These are phyloP conservation scores for Hermetia illucens DNA, from an alignment of 1,140 invertebrate genomes.

Conservation along the genomic window DNA sequence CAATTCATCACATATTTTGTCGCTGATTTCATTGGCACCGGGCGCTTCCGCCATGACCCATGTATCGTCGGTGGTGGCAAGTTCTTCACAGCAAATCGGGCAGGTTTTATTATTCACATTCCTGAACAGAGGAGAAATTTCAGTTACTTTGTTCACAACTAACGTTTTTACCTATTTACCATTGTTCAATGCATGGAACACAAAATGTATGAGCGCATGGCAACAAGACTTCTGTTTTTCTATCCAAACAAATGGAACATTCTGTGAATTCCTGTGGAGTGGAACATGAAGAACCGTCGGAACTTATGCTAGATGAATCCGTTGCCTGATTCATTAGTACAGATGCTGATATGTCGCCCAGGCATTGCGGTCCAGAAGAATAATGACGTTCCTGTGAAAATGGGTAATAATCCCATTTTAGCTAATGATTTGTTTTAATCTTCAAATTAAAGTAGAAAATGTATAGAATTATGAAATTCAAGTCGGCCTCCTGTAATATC, in stretches of 20 bases:
- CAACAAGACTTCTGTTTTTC: conserved; percentile 46
- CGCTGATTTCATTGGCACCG: conserved; percentile 41
- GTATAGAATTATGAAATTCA: too few species aligned
- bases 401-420: too few species aligned
- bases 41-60: conserved; percentile 53
- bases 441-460: too few species aligned
- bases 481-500: too few species aligned
- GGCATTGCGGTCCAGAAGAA: too few species aligned
- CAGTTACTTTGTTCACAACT: conserved; percentile 1
- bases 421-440: too few species aligned
- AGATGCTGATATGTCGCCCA: too few species aligned
- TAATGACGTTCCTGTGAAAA: too few species aligned
- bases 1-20: conserved; percentile 33
- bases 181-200: conserved; percentile 50
- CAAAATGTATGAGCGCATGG: conserved; percentile 55
- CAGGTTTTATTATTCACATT: conserved; percentile 51
- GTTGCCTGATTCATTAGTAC: too few species aligned
- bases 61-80: conserved; percentile 45
- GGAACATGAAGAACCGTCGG: conserved; percentile 7
- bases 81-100: conserved; percentile 46
- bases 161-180: conserved; percentile 31
- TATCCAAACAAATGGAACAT: conserved; percentile 58
- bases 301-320: too few species aligned
- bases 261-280: conserved; percentile 30
- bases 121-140: conserved; percentile 36